Percentiles rank a stretch among this genome's conserved stretches.
Evolutionary conservation across 2,797 vertebrate species (phyloP).

Genomic region (Urophycis tenuis): DNA sequence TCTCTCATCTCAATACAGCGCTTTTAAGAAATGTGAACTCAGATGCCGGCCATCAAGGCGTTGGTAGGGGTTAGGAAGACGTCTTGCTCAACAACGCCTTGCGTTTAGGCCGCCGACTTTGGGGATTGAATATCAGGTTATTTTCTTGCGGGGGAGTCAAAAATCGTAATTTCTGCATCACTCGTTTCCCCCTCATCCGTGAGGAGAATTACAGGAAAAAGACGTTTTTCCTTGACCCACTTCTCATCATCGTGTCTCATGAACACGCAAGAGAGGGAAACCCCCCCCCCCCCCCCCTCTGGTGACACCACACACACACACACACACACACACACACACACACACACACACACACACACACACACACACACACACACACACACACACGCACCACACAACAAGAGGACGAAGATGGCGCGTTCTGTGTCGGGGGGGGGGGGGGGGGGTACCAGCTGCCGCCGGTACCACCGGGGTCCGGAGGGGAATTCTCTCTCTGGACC

Average conservation of each 20-base stretch:
- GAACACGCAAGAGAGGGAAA: too few relatives aligned
- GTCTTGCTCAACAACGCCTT: neutral
- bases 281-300: neutral
- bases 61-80: neutral
- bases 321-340: neutral
- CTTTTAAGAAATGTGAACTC: neutral
- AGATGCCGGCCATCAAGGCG: neutral
- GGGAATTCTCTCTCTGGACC: neutral
- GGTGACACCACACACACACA: neutral
- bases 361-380: neutral
- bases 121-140: neutral
- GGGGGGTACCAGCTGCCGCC: neutral
- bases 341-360: neutral
- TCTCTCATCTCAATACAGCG: neutral
- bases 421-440: neutral
- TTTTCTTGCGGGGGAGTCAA: neutral
- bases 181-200: neutral
- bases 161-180: neutral
- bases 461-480: neutral
- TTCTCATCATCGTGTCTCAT: too few relatives aligned
- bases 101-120: neutral
- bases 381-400: neutral
- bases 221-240: too few relatives aligned
- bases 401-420: neutral
- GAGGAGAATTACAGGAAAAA: too few relatives aligned